Evolutionary conservation across 2,113 vertebrate species (phyloP), one percentile per base, ranked within the genome.

Genomic region (Halichoerus grypus): DNA sequence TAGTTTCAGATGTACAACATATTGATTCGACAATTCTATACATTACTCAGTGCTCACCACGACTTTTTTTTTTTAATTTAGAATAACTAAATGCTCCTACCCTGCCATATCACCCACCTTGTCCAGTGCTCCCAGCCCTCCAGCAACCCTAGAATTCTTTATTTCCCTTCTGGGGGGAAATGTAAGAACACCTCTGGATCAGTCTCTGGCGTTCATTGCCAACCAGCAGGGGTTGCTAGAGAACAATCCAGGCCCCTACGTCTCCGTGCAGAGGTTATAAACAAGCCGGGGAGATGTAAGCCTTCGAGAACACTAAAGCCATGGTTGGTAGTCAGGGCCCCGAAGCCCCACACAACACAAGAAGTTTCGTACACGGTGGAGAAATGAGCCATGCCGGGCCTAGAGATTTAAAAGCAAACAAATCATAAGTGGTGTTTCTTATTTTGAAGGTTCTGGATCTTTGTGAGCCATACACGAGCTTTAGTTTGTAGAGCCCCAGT

Each of bases 151-250:
- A 65, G 15, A 81, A 74, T 61, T 2, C 61, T 49, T 72, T 5
- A 51, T 18, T 63, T 67, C 21, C 18, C 28, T 74, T 13, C 33
- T 9, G 14, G 15, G 31, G 21, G 21, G 16, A 14, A 31, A 3
- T 9, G n/a, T 71, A 61, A 19, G 2, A 49, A 49, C 1, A 1
- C 11, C 13, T 80, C 42, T 6, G 24, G 22, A 28, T 19, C 16
- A 22, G 18, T 71, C 33, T 15, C 77, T 2, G 7, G 31, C 7
- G 1, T 69, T 86, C 85, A 67, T 0, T 49, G 88, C 53, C 61
- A 39, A 84, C 97, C 98, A 94, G 97, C 92, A 97, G 98, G 91
- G 97, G 97, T 31, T 76, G 97, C 97, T 91, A 86, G 93, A 98
- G 97, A 96, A 69, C 91, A 95, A 36, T 36, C 19, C 51, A 55